Evolutionary conservation across 2,888 invertebrate species (phyloP), one percentile per base, ranked within the genome.

Genomic region (Eupithecia subfuscata): DNA sequence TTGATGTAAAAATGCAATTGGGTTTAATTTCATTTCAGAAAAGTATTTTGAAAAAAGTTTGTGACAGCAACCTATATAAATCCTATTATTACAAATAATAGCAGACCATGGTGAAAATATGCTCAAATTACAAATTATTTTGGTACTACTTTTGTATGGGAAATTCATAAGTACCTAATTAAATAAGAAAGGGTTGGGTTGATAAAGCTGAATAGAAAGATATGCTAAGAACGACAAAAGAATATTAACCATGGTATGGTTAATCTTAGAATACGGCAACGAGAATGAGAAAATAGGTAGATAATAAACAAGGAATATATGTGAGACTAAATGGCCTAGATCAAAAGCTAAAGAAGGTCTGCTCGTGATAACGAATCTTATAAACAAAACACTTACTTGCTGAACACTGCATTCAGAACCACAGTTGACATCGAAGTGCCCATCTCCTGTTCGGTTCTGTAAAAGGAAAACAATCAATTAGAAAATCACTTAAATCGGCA

Each of bases 391-490:
- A 87, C 92, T 95, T 94, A 97, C 97, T 95, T 97, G 97, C 89
- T 96, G 96, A 76, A 97, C 95, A 88, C 96, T 96, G 92, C 97
- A 97, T 78, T 96, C 96, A 60, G 95, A 95, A 52, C 96, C 97
- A 84, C 97, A 97, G 80, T 96, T 96, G 71, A 96, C 96, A 86
- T 97, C 97, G 83, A 96, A 96, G 85, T 96, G 96, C n/a, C 95
- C 95, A 82, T 96, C 96, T 81, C 96, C 96, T 79, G 97, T 97
- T 82, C 96, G 96, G 88, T 97, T 97, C 97, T 97, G 96, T 22
- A 87, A 86, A 75, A 71, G 2, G 60, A 56, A 70, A 69, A 30
- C 22, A 64, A 71, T 25, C 8, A 52, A 30, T 52, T 52, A 70
- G 1, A 69, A 48, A 6, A 45, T 18, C 5, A 37, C 37, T 37